Base-by-base conservation (phyloP, 1,140 invertebrate genomes). In the Hesperophylax magnus region DNA sequence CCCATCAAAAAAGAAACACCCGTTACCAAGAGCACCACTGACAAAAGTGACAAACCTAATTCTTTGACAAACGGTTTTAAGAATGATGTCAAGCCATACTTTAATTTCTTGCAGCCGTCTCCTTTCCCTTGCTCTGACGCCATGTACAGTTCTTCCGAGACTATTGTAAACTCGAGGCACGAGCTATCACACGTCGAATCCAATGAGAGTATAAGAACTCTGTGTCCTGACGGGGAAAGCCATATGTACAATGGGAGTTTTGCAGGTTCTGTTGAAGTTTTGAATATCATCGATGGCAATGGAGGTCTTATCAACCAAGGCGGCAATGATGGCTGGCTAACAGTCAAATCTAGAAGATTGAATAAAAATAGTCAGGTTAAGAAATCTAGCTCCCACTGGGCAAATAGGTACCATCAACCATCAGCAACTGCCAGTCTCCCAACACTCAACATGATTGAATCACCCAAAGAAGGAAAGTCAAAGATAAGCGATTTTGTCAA, bases 361-460 rank as follows among this genome's bases (percentile, higher is more conserved):
- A 91, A 88, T 58, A 90, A 84, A 89, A 90, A 79, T 86, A 72
- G 71, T 61, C 83, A 82, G 61, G 15, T 61, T 22, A 84, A 77
- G 61, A 82, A 92, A 47, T 90, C 88, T 11, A 91, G 91, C 85
- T 90, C 92, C 47, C 91, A 92, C 79, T 94, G 93, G 93, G 88
- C 92, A 6, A 93, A 92, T 84, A 88, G 93, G 83, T 93, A 93
- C 82, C 91, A 93, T 86, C 93, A 93, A 83, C 92, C 93, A 18
- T 93, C 92, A 2, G 92, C 92, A 1, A 93, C 93, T 60, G 92
- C 93, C 3, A 93, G 92, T 86, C 83, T 93, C 77, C 93, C 93
- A 3, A 93, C 93, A 0, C 85, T 94, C 67, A 92, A 91, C 77
- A 91, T 89, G 85, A 85, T 92, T 22, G 91, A 92, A 85, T 90